These are phyloP conservation scores for Poliocrania exsul DNA, from an alignment of 2,797 vertebrate genomes.

Conservation along the genomic window DNA sequence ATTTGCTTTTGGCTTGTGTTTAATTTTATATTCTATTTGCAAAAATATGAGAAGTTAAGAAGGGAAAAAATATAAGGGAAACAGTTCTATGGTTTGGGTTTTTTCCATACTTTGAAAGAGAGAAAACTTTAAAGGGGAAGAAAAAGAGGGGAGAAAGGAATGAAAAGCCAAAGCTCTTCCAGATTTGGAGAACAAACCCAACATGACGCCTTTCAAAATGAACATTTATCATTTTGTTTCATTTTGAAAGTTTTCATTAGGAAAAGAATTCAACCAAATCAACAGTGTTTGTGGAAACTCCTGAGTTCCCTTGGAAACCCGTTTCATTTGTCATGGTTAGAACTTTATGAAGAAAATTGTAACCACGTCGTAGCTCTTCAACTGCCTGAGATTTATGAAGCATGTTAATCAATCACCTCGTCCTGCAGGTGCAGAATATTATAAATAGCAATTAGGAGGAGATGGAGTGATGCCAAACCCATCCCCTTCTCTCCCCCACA, in stretches of 20 bases:
- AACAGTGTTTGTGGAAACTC: conserved; percentile 3
- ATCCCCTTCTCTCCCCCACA: not conserved
- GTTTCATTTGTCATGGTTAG: not conserved
- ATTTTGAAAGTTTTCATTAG: conserved; percentile 40
- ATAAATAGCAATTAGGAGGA: conserved; percentile 28
- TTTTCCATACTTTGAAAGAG: not conserved
- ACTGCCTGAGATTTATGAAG: conserved; percentile 37
- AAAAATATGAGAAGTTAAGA: not conserved
- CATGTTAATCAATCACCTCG: conserved; percentile 42
- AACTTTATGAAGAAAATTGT: conserved; percentile 34
- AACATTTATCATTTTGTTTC: conserved; percentile 19
- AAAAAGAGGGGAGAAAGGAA: not conserved
- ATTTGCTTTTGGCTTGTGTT: not conserved
- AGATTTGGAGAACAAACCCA: not conserved
- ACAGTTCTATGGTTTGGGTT: not conserved
- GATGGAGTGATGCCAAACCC: conserved; percentile 20
- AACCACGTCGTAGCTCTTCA: not conserved
- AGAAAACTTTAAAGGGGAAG: not conserved
- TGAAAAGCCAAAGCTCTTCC: not conserved
- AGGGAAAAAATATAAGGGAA: not conserved
- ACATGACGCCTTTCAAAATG: not conserved
- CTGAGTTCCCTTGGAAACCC: conserved; percentile 47
- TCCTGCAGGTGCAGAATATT: conserved; percentile 64
- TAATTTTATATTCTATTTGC: not conserved
- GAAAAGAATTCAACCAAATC: conserved; percentile 33